phyloP scores from a whole-genome alignment of 2,888 invertebrate species.

The Alloplasta piceator region DNA sequence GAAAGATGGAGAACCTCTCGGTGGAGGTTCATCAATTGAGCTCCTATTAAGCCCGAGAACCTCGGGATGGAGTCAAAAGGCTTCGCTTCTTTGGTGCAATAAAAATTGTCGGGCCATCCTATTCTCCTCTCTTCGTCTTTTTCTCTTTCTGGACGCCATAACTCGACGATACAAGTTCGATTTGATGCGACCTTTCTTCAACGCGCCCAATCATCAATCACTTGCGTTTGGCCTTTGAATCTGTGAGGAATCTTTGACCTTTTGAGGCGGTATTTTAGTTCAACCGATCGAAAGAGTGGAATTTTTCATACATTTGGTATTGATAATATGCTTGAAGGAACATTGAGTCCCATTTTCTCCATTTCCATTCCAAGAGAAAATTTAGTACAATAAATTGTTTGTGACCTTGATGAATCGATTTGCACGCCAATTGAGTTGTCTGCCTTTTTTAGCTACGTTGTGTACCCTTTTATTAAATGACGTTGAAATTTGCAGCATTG shows the following conservation, averaged over 20 bases:
- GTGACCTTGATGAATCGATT: too few relatives aligned
- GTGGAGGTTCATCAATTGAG: slow-evolving; percentile 54
- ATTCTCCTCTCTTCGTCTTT: not conserved
- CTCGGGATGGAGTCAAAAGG: slow-evolving; percentile 7
- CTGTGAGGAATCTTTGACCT: not conserved
- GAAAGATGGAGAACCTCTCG: not conserved
- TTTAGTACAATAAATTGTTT: too few relatives aligned
- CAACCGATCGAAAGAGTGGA: too few relatives aligned
- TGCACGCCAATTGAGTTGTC: too few relatives aligned
- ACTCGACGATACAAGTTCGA: slow-evolving; percentile 2
- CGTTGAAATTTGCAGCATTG: too few relatives aligned
- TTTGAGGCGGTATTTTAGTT: too few relatives aligned
- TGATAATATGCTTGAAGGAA: not conserved
- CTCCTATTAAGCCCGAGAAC: slow-evolving; percentile 43
- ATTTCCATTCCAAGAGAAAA: too few relatives aligned
- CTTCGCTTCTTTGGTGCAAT: slow-evolving; percentile 3
- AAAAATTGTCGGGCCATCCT: not conserved
- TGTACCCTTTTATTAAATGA: too few relatives aligned
- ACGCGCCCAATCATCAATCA: slow-evolving; percentile 1
- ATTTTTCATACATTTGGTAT: too few relatives aligned
- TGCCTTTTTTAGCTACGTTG: too few relatives aligned
- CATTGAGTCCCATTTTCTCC: not conserved
- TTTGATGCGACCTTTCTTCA: slow-evolving; percentile 23
- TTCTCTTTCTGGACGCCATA: too few relatives aligned
- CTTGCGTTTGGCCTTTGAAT: not conserved